phyloP scores from a whole-genome alignment of 2,113 vertebrate species.

The Pterocles gutturalis region DNA sequence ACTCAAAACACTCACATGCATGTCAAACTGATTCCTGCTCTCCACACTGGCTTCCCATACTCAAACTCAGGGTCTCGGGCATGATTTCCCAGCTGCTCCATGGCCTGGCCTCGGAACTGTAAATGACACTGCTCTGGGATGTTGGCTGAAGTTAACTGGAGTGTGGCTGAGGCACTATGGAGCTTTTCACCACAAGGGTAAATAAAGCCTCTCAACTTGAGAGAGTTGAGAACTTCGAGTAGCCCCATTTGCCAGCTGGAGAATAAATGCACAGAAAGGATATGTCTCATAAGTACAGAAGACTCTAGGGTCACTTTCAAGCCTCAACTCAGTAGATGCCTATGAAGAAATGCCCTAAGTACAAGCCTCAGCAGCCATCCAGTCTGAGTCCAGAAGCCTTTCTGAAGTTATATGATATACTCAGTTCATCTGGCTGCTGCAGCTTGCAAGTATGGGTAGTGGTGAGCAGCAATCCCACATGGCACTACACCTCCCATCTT shows the following conservation, averaged over 20 bases:
- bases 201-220: not conserved
- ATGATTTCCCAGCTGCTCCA: not conserved
- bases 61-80: not conserved
- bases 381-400: not conserved
- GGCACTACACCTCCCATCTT: not conserved
- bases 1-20: not conserved
- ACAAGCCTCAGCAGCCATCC: not conserved
- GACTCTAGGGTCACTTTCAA: not conserved
- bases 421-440: not conserved
- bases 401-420: not conserved
- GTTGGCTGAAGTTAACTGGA: not conserved
- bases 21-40: not conserved
- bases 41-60: not conserved
- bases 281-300: not conserved
- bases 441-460: not conserved
- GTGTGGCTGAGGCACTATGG: not conserved
- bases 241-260: not conserved
- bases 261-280: not conserved
- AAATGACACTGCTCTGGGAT: not conserved
- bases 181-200: not conserved
- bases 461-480: not conserved
- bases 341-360: not conserved
- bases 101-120: not conserved
- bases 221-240: not conserved
- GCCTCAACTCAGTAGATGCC: not conserved